Evolutionary conservation across 2,113 vertebrate genomes (phyloP).

Genomic region (Nibea coibor): DNA sequence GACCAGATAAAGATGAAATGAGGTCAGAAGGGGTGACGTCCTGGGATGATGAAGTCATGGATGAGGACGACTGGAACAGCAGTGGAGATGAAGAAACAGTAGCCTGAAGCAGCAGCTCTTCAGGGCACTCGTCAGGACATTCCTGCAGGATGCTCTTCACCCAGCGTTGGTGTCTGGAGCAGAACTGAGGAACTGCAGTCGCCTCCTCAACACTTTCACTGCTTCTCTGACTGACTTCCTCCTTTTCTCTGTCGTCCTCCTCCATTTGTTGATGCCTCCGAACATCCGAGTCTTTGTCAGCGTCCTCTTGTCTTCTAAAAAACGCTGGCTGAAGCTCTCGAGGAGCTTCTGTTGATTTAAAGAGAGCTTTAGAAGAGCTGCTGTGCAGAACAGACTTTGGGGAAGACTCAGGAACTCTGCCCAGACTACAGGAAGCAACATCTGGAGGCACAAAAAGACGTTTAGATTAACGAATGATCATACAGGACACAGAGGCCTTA

Average conservation of each 20-base stretch:
- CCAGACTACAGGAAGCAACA: constrained; percentile 35
- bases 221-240: not conserved
- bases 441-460: constrained; percentile 49
- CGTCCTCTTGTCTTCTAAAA: not conserved
- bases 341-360: not conserved
- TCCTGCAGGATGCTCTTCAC: constrained; percentile 78
- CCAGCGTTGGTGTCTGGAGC: constrained; percentile 80
- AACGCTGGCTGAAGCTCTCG: not conserved
- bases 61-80: constrained; percentile 58
- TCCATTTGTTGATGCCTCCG: not conserved
- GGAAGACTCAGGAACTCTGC: not conserved
- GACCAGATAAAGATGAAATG: not conserved
- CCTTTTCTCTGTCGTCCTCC: not conserved
- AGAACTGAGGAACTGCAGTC: constrained; percentile 68
- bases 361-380: constrained; percentile 7
- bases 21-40: constrained; percentile 70
- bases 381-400: not conserved
- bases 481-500: too few species aligned
- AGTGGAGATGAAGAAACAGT: constrained; percentile 18
- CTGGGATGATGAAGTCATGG: constrained; percentile 55
- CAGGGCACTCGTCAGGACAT: constrained; percentile 68
- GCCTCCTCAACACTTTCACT: not conserved
- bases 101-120: constrained; percentile 39
- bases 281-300: not conserved
- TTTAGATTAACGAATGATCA: not conserved